phyloP scores from a whole-genome alignment of 2,888 invertebrate genomes.

The Ceratothoa steindachneri region DNA sequence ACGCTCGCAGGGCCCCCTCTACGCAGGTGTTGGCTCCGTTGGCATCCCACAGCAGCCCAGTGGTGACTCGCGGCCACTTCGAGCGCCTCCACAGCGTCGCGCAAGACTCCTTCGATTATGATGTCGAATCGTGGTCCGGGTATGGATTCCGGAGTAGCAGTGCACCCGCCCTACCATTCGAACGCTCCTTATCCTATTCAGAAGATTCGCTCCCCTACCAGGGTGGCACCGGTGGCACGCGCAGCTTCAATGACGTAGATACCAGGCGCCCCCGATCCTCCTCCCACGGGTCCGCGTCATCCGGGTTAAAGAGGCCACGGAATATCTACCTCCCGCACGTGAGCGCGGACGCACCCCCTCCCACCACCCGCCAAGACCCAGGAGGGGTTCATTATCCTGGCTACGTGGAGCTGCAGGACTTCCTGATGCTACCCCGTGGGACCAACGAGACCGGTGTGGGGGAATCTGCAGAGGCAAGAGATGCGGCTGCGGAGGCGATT shows the following conservation, averaged over 20 bases:
- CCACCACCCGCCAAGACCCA: conserved; percentile 25
- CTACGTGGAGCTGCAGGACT: conserved; percentile 42
- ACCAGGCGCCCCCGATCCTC: conserved; percentile 1
- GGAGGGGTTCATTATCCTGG: conserved; percentile 43
- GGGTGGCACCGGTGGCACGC: background rate
- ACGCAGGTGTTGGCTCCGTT: background rate
- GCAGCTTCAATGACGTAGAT: background rate
- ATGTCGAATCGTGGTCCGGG: background rate
- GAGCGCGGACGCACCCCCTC: conserved; percentile 6
- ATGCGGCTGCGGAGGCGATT: conserved; percentile 24
- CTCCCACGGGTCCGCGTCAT: background rate
- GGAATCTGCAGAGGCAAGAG: background rate
- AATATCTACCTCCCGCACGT: conserved; percentile 6
- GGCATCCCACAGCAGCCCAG: background rate
- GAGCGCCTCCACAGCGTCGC: background rate
- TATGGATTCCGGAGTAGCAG: conserved; percentile 11
- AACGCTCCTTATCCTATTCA: background rate
- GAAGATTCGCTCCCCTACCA: background rate
- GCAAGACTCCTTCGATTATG: background rate
- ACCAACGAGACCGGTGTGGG: background rate
- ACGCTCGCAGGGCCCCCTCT: conserved; percentile 3
- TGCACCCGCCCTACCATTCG: conserved; percentile 6
- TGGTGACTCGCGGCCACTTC: background rate
- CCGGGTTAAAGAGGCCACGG: background rate
- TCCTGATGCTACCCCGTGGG: conserved; percentile 33